Evolutionary conservation across 2,888 invertebrate genomes (phyloP).

Genomic region (Chloromyia formosa): DNA sequence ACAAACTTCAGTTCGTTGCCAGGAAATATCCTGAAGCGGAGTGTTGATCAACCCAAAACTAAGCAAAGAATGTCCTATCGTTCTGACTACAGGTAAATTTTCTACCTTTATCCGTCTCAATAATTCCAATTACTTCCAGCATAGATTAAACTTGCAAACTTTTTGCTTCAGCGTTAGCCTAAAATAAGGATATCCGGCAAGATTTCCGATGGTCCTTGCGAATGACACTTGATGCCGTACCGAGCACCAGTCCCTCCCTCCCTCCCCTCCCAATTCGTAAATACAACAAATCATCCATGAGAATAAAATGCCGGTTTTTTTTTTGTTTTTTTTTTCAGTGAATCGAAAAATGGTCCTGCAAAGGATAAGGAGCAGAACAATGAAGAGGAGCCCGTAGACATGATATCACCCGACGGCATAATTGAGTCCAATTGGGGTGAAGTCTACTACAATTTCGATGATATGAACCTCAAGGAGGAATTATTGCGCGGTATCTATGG

Average conservation of each 20-base stretch:
- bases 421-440: constrained; percentile 94
- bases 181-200: too few species aligned
- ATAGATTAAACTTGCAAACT: too few species aligned
- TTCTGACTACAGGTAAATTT: constrained; percentile 11
- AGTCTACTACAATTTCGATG: constrained; percentile 96
- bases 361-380: constrained; percentile 13
- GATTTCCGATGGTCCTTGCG: too few species aligned
- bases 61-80: constrained; percentile 9
- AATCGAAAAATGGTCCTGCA: constrained; percentile 30
- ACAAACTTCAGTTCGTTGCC: neutral
- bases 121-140: too few species aligned
- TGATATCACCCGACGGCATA: constrained; percentile 77
- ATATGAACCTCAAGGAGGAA: constrained; percentile 96
- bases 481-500: constrained; percentile 97
- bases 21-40: neutral
- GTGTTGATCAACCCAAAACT: neutral
- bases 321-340: constrained; percentile 19
- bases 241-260: too few species aligned
- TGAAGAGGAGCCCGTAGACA: constrained; percentile 11
- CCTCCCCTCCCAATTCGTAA: too few species aligned
- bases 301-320: too few species aligned
- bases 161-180: too few species aligned
- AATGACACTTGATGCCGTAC: too few species aligned
- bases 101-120: too few species aligned
- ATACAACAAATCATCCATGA: too few species aligned